Evolutionary conservation across 1,140 invertebrate species (phyloP).

Genomic region (Lanistes nyassanus): DNA sequence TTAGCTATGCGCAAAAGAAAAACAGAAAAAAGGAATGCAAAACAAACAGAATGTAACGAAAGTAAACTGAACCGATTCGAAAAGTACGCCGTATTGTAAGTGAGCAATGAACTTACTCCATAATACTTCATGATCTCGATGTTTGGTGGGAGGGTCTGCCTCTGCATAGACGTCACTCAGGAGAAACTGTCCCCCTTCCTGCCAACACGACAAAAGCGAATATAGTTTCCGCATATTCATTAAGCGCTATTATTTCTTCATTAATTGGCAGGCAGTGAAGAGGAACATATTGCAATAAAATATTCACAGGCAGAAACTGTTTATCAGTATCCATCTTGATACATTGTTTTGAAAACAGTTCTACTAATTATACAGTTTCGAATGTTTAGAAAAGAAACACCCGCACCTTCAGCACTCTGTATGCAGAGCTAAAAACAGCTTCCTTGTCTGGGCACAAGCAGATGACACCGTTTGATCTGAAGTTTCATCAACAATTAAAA

Average conservation of each 20-base stretch:
- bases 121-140: constrained; percentile 3
- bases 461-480: constrained; percentile 21
- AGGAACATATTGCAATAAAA: too few relatives aligned
- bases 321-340: too few relatives aligned
- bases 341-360: neutral
- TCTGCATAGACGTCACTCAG: constrained; percentile 27
- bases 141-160: neutral
- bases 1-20: too few relatives aligned
- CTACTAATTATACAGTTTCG: neutral
- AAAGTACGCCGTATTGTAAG: too few relatives aligned
- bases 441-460: constrained; percentile 20
- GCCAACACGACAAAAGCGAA: neutral
- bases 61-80: too few relatives aligned
- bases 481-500: too few relatives aligned
- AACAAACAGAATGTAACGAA: too few relatives aligned
- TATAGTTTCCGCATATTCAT: neutral
- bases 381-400: neutral
- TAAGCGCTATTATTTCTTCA: too few relatives aligned
- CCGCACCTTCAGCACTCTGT: constrained; percentile 16
- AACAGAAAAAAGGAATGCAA: too few relatives aligned
- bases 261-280: too few relatives aligned
- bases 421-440: neutral
- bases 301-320: too few relatives aligned
- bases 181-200: constrained; percentile 24
- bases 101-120: constrained; percentile 28